Evolutionary conservation across 1,140 invertebrate species (phyloP).

Genomic region (Euborellia annulipes): DNA sequence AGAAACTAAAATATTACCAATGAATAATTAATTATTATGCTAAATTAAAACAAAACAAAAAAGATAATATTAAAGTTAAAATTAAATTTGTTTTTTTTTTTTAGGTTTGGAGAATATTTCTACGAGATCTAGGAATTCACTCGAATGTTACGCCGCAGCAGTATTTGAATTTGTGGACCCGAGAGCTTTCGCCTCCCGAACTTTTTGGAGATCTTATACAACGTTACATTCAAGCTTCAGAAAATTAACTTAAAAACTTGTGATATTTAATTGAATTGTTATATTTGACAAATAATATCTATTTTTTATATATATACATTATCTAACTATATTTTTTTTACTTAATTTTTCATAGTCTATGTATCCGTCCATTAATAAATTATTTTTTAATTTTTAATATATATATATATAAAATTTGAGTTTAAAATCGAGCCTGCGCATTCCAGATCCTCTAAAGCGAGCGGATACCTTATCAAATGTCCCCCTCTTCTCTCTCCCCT

Average conservation of each 20-base stretch:
- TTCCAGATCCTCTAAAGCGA: no score
- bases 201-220: constrained; percentile 22
- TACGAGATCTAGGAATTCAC: constrained; percentile 26
- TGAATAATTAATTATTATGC: no score
- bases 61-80: no score
- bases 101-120: constrained; percentile 28
- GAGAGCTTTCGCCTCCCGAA: constrained; percentile 25
- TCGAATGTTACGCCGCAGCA: constrained; percentile 23
- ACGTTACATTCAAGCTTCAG: constrained; percentile 9
- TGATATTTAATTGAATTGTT: no score
- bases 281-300: no score
- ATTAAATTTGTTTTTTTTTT: constrained; percentile 11
- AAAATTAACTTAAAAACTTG: background rate
- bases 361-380: background rate
- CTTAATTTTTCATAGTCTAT: background rate
- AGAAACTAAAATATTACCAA: no score
- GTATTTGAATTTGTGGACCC: constrained; percentile 29
- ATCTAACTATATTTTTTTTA: background rate
- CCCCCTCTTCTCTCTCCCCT: no score
- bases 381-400: no score
- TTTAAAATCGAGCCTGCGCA: no score
- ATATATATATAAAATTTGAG: no score
- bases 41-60: no score
- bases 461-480: no score
- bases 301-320: background rate